Conservation (phyloP, 2,113 vertebrate genomes). For the Calyptommatus sinebrachiatus region DNA sequence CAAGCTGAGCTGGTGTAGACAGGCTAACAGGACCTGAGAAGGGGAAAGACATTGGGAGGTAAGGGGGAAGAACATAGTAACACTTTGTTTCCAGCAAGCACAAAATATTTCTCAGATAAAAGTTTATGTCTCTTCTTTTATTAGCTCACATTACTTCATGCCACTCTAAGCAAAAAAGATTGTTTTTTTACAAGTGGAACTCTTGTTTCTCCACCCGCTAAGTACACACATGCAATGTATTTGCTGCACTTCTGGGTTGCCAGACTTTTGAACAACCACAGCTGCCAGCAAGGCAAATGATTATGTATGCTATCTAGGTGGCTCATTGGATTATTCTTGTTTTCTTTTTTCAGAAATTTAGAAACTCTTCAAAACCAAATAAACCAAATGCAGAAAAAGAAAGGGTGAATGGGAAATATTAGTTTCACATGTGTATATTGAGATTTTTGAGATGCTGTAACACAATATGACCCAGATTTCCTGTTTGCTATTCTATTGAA, state of each 20-base stretch:
- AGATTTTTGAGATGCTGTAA: constrained; percentile 31
- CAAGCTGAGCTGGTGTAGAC: constrained; percentile 88
- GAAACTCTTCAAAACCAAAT: constrained; percentile 16
- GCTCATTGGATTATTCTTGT: constrained; percentile 1
- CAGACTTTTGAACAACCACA: constrained; percentile 27
- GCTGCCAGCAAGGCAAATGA: constrained; percentile 42
- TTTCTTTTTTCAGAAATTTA: constrained; percentile 13
- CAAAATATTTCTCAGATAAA: not conserved
- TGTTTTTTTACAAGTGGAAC: constrained; percentile 37
- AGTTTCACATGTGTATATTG: constrained; percentile 28
- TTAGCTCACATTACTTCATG: not conserved
- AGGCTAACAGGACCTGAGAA: constrained; percentile 89
- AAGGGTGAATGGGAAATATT: constrained; percentile 21
- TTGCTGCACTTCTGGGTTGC: constrained; percentile 43
- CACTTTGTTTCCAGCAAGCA: constrained; percentile 23
- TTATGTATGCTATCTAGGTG: constrained; percentile 35
- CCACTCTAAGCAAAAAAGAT: not conserved
- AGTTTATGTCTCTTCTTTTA: constrained; percentile 8
- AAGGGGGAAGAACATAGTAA: constrained; percentile 1
- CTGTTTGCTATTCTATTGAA: constrained; percentile 27
- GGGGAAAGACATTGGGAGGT: constrained; percentile 38
- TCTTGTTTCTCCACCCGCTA: not conserved
- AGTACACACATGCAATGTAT: constrained; percentile 60
- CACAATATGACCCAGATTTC: constrained; percentile 42
- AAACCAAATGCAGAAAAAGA: rapidly evolving